Conservation (phyloP, 2,113 vertebrate genomes). For the Passer domesticus region DNA sequence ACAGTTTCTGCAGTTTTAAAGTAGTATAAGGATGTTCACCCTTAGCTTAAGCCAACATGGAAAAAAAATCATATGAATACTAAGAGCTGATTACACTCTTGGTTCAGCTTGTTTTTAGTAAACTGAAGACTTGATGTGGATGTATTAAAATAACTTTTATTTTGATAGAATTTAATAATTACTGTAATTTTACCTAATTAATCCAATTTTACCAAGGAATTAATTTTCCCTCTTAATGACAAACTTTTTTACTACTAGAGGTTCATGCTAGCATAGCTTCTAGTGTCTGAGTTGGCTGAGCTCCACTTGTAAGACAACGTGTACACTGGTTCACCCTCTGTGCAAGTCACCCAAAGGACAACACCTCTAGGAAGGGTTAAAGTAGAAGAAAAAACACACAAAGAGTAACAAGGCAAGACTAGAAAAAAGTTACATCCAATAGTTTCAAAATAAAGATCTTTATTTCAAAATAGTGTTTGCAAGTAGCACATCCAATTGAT, state of each 20-base stretch:
- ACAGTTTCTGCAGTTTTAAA: not conserved
- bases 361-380: not conserved
- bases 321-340: not conserved
- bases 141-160: not conserved
- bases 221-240: not conserved
- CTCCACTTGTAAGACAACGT: not conserved
- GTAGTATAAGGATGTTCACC: not conserved
- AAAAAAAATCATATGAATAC: not conserved
- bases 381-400: not conserved
- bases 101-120: not conserved
- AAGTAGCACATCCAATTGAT: slow-evolving; percentile 69
- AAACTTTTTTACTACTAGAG: not conserved
- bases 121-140: not conserved
- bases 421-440: not conserved
- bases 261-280: not conserved
- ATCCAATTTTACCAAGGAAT: not conserved
- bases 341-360: not conserved
- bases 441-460: slow-evolving; percentile 71
- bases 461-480: slow-evolving; percentile 76
- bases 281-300: not conserved
- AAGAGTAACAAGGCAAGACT: not conserved
- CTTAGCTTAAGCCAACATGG: not conserved
- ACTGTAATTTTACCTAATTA: not conserved
- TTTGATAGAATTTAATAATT: not conserved
- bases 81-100: accelerated